Evolutionary conservation across 1,140 invertebrate species (phyloP).

Genomic region (Calosoma granatense): DNA sequence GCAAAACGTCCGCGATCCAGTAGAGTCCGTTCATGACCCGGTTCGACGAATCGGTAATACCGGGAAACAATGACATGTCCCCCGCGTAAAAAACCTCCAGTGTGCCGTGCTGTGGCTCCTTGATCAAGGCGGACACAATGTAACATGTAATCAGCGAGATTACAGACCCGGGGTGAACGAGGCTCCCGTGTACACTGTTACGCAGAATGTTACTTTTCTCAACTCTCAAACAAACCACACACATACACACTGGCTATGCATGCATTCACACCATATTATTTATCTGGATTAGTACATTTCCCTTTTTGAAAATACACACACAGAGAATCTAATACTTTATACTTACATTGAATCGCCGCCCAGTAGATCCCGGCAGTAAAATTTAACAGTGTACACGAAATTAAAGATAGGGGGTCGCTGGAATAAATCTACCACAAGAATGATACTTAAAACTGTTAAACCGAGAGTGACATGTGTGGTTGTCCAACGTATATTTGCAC

Average conservation of each 20-base stretch:
- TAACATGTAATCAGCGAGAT: neutral
- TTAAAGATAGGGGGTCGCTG: neutral
- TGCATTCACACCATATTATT: too few relatives aligned
- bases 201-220: neutral
- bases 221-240: neutral
- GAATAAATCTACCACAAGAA: neutral
- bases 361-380: too few relatives aligned
- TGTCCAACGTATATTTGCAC: neutral
- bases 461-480: neutral
- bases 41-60: neutral
- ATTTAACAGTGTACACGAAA: neutral
- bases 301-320: too few relatives aligned
- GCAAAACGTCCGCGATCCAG: neutral
- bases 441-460: neutral
- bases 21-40: neutral
- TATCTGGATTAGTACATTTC: too few relatives aligned
- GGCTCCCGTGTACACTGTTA: neutral
- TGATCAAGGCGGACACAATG: neutral
- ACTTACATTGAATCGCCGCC: too few relatives aligned
- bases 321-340: too few relatives aligned
- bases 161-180: neutral
- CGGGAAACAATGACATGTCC: neutral
- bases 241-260: too few relatives aligned
- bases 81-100: neutral
- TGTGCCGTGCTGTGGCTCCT: neutral